phyloP scores from a whole-genome alignment of 2,797 vertebrate species.

The Steatocranus sp. region DNA sequence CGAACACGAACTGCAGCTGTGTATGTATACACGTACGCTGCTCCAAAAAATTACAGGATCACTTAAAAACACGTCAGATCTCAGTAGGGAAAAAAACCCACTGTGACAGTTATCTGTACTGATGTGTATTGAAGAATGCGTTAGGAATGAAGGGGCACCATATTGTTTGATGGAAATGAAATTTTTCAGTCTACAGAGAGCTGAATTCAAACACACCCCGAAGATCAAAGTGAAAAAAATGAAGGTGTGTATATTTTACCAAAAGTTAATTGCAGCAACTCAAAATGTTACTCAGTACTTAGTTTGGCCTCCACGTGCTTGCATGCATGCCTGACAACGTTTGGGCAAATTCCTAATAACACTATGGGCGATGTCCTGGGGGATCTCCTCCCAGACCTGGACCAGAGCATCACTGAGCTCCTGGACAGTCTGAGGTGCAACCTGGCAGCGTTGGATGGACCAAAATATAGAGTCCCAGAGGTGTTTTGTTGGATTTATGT shows the following conservation, averaged over 20 bases:
- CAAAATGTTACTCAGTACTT: neutral
- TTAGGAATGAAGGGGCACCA: neutral
- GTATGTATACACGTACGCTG: neutral
- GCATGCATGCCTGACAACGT: neutral
- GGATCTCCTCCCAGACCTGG: neutral
- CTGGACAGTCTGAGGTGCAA: neutral
- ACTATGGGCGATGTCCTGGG: neutral
- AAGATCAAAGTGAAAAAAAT: neutral
- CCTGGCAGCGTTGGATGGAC: rapidly evolving
- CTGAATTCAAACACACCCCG: neutral
- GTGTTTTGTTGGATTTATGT: neutral
- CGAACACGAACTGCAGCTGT: neutral
- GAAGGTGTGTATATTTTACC: neutral
- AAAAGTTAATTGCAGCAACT: neutral
- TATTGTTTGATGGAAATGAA: neutral
- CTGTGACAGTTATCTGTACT: neutral
- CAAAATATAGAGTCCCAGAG: neutral
- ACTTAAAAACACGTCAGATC: neutral
- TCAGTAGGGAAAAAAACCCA: rapidly evolving
- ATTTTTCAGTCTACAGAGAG: neutral
- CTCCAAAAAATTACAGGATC: neutral
- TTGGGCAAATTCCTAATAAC: neutral
- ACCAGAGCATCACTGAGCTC: neutral
- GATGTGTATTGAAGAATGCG: neutral
- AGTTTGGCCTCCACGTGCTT: neutral